Evolutionary conservation across 2,888 invertebrate species (phyloP), one percentile per base, ranked within the genome.

Genomic region (Acanthosepion esculentum): DNA sequence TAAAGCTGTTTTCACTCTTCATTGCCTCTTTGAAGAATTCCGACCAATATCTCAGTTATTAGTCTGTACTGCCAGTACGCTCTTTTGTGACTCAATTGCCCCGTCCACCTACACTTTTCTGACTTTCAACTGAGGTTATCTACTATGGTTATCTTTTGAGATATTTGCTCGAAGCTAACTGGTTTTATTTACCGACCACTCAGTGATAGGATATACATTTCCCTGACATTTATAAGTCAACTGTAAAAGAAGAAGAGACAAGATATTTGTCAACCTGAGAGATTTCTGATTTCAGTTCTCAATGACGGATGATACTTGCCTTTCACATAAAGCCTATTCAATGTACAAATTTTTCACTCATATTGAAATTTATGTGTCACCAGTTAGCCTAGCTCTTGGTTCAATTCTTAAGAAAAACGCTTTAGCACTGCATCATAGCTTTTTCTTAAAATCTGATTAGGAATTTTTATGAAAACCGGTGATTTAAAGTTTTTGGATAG

Each of bases 221-320:
- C 78, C 78, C 33, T 12, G 78, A 78, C 41, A 41, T 41, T 41
- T 33, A n/a, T 33, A n/a, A n/a, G 15, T 78, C n/a, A n/a, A 10
- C n/a, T 33, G 29, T 8, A 78, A 78, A 78, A 78, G 10, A 78
- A 78, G 7, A n/a, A n/a, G n/a, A 78, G 78, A 78, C 78, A 78
- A 78, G 78, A 33, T n/a, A n/a, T 78, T 78, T 78, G 78, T 78
- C 78, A 78, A 78, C 78, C 78, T n/a, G 78, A 78, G 78, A 33
- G 78, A 78, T 78, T n/a, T 78, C 78, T n/a, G 15, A 78, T n/a
- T 78, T 33, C 78, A 78, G 78, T 78, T 78, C 78, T 78, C 78
- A 78, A 78, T 78, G 78, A 78, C 78, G 78, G 78, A 78, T 78
- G 78, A 78, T 33, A 78, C 78, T 78, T 78, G 78, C 78, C 78